Evolutionary conservation across 2,888 invertebrate species (phyloP), one percentile per base, ranked within the genome.

Genomic region (Baccha elongata): DNA sequence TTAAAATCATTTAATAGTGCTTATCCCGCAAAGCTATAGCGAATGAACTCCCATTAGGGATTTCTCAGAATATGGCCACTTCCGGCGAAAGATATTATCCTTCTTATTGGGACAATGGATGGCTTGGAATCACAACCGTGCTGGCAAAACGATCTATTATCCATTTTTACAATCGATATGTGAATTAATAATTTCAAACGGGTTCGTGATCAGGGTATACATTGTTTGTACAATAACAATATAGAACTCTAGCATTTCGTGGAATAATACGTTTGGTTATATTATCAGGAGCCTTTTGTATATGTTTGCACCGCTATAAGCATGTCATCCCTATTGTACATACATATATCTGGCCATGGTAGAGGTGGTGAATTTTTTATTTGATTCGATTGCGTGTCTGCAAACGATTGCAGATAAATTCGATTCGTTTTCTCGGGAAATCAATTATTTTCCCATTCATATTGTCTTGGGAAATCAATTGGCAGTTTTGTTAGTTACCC

Each of bases 151-250:
- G 65, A 71, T 81, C 58, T 40, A 64, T 64, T 69, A 75, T 65
- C 69, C 74, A 64, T 58, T 74, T 58, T 42, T 26, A 19, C 64
- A 65, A 71, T 69, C 75, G 74, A 81, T 71, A 71, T 75, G 50
- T 69, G 75, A 81, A 81, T 80, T 81, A 81, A 64, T 81, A 81
- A 81, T 75, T 64, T 81, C 65, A 71, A 80, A 74, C 40, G 68
- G 48, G 10, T 80, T 69, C 68, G 68, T 65, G 73, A 65, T 68
- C 48, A 10, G 10, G 37, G 13, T 6, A 40, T 3, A 13, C 13
- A 13, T 13, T 4, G 37, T 13, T n/a, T 13, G 6, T 32, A 7
- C 29, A 7, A 32, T 8, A 32, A 2, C 29, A 4, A n/a, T n/a
- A n/a, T n/a, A 32, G 8, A 8, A 32, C 29, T 7, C 8, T n/a